A percentile compares a stretch with the other conserved stretches of the same genome.
Conservation (phyloP, 2,888 invertebrate species). For the Lasioglossum villosulum region DNA sequence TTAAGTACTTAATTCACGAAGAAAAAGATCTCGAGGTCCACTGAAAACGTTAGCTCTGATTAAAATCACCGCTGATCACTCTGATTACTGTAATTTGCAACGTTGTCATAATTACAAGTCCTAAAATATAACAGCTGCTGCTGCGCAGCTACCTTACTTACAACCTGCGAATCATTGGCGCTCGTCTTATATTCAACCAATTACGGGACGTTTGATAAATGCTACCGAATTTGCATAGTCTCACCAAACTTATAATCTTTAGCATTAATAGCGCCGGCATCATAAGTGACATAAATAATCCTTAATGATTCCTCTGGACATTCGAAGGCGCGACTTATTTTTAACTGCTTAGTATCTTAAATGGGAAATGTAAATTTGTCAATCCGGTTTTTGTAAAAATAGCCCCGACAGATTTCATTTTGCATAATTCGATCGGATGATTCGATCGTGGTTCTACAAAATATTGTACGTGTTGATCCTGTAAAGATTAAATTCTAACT, state of each 20-base stretch:
- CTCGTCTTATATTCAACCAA: conserved; percentile 5
- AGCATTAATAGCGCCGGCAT: background rate
- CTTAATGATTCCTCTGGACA: background rate
- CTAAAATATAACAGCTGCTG: conserved; percentile 34
- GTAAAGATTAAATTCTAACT: background rate
- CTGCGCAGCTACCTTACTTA: conserved; percentile 5
- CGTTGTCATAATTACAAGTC: conserved; percentile 35
- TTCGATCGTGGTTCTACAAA: background rate
- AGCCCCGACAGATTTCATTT: background rate
- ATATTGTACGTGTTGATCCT: background rate
- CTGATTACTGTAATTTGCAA: conserved; percentile 46
- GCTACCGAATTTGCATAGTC: conserved; percentile 33
- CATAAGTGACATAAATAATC: background rate
- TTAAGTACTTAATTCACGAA: conserved; percentile 31
- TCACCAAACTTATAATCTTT: conserved; percentile 44
- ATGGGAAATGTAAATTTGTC: background rate
- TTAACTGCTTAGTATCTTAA: background rate
- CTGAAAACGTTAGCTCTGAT: conserved; percentile 38
- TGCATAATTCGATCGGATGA: background rate
- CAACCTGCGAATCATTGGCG: conserved; percentile 11
- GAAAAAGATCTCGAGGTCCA: conserved; percentile 27
- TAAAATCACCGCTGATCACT: conserved; percentile 37
- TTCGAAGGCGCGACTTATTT: background rate
- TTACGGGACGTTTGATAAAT: conserved; percentile 22
- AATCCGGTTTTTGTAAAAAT: background rate